Evolutionary conservation across 2,113 vertebrate species (phyloP).

Genomic region (Heptranchias perlo): DNA sequence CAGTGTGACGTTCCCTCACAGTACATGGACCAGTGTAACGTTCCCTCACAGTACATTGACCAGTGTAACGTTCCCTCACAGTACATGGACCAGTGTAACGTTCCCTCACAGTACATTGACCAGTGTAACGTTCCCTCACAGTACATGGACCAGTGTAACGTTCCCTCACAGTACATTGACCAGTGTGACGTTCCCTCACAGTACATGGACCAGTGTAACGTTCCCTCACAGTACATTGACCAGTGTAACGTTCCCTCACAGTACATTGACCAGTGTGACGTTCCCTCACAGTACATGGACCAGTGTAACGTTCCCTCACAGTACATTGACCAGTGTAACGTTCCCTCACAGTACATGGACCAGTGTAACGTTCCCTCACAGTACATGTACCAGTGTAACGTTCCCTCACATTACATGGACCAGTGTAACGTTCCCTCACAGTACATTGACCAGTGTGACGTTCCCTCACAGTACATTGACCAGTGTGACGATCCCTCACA

Average conservation of each 20-base stretch:
- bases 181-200: neutral
- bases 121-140: neutral
- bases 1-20: neutral
- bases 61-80: neutral
- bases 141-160: neutral
- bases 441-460: neutral
- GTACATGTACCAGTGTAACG: neutral
- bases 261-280: neutral
- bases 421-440: neutral
- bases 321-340: neutral
- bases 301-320: neutral
- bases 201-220: neutral
- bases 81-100: neutral
- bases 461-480: neutral
- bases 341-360: neutral
- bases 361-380: neutral
- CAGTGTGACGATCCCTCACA: neutral
- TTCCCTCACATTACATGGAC: neutral
- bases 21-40: neutral
- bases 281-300: neutral
- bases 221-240: neutral
- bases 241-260: neutral
- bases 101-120: neutral
- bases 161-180: neutral
- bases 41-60: neutral